Conservation (phyloP, 1,140 invertebrate species). For the Lordiphosa collinella region DNA sequence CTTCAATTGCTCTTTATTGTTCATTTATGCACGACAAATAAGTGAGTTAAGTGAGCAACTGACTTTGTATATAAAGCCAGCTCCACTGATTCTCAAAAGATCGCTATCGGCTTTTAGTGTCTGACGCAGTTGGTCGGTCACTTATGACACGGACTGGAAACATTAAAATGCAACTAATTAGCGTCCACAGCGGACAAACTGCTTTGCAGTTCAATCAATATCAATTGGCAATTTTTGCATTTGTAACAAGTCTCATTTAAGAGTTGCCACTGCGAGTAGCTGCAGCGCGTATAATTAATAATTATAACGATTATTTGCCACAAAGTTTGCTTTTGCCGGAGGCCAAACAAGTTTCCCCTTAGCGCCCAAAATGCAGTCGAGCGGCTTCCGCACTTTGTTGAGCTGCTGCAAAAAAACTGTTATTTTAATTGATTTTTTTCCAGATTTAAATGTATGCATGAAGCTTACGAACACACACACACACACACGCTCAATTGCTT, state of each 20-base stretch:
- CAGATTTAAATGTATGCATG: slow-evolving; percentile 2
- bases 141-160: slow-evolving; percentile 41
- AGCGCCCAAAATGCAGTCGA: slow-evolving; percentile 42
- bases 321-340: slow-evolving; percentile 25
- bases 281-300: slow-evolving; percentile 40
- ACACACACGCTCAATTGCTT: slow-evolving; percentile 62
- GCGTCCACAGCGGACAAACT: slow-evolving; percentile 31
- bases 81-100: slow-evolving; percentile 61
- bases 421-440: slow-evolving; percentile 61
- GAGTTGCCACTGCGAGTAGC: slow-evolving; percentile 28
- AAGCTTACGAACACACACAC: too few species aligned
- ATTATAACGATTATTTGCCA: slow-evolving; percentile 46
- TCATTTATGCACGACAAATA: too few species aligned
- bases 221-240: slow-evolving; percentile 70
- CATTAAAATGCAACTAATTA: slow-evolving; percentile 72
- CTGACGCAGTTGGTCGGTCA: slow-evolving; percentile 37
- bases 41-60: too few species aligned
- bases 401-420: slow-evolving; percentile 28
- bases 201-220: slow-evolving; percentile 69
- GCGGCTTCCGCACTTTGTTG: slow-evolving; percentile 45
- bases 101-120: slow-evolving; percentile 15
- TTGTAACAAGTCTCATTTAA: slow-evolving; percentile 70
- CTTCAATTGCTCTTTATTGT: slow-evolving; percentile 2
- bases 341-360: slow-evolving; percentile 38
- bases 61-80: too few species aligned